Conservation (phyloP, 2,797 vertebrate species). For the Sebastes nivosus region DNA sequence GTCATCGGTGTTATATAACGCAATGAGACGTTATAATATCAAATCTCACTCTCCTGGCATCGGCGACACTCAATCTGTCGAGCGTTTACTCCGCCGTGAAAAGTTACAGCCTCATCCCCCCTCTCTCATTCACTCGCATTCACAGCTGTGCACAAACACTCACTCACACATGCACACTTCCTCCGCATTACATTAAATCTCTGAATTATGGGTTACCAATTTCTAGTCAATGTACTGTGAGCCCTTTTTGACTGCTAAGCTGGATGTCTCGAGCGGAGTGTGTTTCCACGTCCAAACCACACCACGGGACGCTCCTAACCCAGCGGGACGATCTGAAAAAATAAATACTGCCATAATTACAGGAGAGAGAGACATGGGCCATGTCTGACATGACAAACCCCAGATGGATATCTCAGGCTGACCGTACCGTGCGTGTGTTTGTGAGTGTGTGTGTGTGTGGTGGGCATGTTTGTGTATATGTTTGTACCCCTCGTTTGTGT, state of each 20-base stretch:
- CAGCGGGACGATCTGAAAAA: slow-evolving; percentile 81
- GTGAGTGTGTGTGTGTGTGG: slow-evolving; percentile 14
- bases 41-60: slow-evolving; percentile 43
- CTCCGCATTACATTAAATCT: slow-evolving; percentile 69
- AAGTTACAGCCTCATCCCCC: slow-evolving; percentile 35
- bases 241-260: slow-evolving; percentile 65
- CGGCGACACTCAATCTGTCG: slow-evolving; percentile 11
- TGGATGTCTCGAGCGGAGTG: slow-evolving; percentile 69
- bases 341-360: slow-evolving; percentile 88
- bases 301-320: slow-evolving; percentile 75
- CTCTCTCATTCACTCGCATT: neutral
- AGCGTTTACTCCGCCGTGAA: slow-evolving; percentile 33
- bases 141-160: slow-evolving; percentile 25
- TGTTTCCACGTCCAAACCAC: slow-evolving; percentile 79
- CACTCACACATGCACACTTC: slow-evolving; percentile 15
- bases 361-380: slow-evolving; percentile 83
- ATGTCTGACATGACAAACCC: slow-evolving; percentile 87
- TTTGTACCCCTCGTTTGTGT: slow-evolving; percentile 45
- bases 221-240: slow-evolving; percentile 62
- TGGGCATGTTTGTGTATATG: slow-evolving; percentile 51
- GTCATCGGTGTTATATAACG: slow-evolving; percentile 32
- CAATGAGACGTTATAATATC: slow-evolving; percentile 46
- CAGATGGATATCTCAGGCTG: slow-evolving; percentile 83
- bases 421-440: slow-evolving; percentile 31
- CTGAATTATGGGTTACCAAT: slow-evolving; percentile 77